Conservation (phyloP, 2,797 vertebrate species). For the Triplophysa yarkandensis region DNA sequence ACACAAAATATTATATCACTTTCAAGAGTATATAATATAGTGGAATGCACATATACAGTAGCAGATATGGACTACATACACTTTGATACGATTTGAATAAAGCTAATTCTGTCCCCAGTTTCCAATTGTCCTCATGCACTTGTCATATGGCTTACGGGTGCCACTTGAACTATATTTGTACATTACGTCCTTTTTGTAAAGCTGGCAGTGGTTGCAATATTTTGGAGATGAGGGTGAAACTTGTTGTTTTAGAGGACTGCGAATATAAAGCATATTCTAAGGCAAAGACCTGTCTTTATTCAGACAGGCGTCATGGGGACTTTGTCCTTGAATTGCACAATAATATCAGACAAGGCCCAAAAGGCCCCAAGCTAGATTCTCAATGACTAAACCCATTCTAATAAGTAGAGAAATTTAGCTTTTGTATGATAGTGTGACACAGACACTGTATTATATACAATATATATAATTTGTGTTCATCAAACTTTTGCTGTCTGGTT, state of each 20-base stretch:
- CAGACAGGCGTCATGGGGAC: neutral
- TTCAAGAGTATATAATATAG: too few relatives aligned
- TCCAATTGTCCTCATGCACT: too few relatives aligned
- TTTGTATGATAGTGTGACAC: neutral
- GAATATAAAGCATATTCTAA: neutral
- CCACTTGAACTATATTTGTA: neutral
- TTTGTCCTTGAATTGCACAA: neutral
- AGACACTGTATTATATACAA: too few relatives aligned
- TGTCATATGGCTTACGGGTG: neutral
- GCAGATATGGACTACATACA: too few relatives aligned
- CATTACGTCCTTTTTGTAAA: neutral
- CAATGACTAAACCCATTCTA: neutral
- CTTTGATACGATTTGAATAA: neutral
- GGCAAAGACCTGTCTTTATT: neutral
- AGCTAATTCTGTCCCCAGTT: neutral
- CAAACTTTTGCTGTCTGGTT: too few relatives aligned
- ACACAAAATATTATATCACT: too few relatives aligned
- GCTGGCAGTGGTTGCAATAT: neutral
- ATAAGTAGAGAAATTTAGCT: neutral
- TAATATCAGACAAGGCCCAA: neutral
- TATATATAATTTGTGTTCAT: neutral
- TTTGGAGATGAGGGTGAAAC: neutral
- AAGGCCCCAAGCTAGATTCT: neutral
- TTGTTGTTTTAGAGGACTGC: neutral
- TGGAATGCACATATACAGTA: too few relatives aligned